phyloP scores from a whole-genome alignment of 2,113 vertebrate genomes.

The Otocyon megalotis region DNA sequence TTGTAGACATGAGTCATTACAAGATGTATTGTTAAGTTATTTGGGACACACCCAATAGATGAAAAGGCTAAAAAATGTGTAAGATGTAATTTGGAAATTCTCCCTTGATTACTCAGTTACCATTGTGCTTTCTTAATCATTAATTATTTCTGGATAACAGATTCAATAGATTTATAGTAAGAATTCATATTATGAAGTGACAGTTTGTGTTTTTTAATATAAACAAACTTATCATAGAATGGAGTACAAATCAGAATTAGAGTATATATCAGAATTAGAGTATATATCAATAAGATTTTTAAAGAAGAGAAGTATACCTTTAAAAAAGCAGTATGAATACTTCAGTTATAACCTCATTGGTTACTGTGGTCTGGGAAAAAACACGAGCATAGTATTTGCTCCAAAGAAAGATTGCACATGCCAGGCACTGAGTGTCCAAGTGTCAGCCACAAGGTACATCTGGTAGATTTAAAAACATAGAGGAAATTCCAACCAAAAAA shows the following conservation, averaged over 20 bases:
- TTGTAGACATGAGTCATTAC: constrained; percentile 44
- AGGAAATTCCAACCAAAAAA: constrained; percentile 4
- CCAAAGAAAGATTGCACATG: not conserved
- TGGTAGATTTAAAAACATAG: not conserved
- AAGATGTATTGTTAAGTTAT: constrained; percentile 58
- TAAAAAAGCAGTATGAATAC: not conserved
- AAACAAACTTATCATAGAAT: not conserved
- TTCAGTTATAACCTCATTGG: not conserved
- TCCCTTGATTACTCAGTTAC: constrained; percentile 52
- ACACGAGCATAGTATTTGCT: not conserved
- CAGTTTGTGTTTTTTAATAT: not conserved
- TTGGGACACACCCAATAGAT: constrained; percentile 69
- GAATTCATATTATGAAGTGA: not conserved
- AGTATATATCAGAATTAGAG: not conserved
- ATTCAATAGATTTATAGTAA: not conserved
- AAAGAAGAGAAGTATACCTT: not conserved
- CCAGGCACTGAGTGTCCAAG: not conserved
- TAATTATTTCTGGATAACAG: constrained; percentile 58
- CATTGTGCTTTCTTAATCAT: constrained; percentile 54
- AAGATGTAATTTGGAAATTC: constrained; percentile 69
- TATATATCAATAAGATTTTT: not conserved
- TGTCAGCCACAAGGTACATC: not conserved
- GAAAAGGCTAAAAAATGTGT: constrained; percentile 68
- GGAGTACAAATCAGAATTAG: not conserved
- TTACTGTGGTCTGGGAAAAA: not conserved